Base-by-base conservation (phyloP, 1,140 invertebrate genomes). In the Zaprionus vittiger region DNA sequence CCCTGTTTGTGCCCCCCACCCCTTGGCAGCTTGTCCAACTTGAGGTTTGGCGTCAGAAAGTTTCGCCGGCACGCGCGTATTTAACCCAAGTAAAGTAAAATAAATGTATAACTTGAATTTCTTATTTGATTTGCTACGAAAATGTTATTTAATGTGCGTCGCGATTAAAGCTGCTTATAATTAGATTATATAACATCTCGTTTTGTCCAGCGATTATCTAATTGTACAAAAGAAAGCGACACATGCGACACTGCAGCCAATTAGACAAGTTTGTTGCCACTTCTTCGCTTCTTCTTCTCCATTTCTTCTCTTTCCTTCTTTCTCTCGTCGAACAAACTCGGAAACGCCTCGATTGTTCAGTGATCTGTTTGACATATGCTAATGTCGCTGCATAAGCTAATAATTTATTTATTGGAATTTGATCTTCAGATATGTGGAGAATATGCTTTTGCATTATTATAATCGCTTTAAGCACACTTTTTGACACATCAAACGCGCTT, bases 121-220 rank as follows among this genome's bases (percentile, higher is more conserved):
- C 66, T 69, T 79, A 75, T 79, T 73, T 61, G 44, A 55, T 66
- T 78, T 54, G 54, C 70, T 41, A 61, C 66, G 71, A 57, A 80
- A 76, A 79, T 79, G 83, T 86, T 86, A 86, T 86, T 86, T 87
- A 86, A 86, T 87, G 68, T 73, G 70, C 64, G 56, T 70, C 77
- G 80, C 81, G 80, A 79, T 86, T 82, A 82, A 85, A 80, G 82
- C 81, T 73, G 63, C 78, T 89, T 89, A 90, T 89, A 89, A 89
- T 89, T 87, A 77, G 81, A 83, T 87, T 89, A 90, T 90, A 76
- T 87, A 89, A 87, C 75, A 44, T 56, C 22, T 68, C 60, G 38
- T 61, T 70, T 69, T 73, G 61, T 73, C 47, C 63, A 62, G 31
- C 78, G 75, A 83, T 87, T 87, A 87, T 87, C 84, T 87, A 87